Evolutionary conservation across 2,113 vertebrate species (phyloP).

Genomic region (Ptilonorhynchus violaceus): DNA sequence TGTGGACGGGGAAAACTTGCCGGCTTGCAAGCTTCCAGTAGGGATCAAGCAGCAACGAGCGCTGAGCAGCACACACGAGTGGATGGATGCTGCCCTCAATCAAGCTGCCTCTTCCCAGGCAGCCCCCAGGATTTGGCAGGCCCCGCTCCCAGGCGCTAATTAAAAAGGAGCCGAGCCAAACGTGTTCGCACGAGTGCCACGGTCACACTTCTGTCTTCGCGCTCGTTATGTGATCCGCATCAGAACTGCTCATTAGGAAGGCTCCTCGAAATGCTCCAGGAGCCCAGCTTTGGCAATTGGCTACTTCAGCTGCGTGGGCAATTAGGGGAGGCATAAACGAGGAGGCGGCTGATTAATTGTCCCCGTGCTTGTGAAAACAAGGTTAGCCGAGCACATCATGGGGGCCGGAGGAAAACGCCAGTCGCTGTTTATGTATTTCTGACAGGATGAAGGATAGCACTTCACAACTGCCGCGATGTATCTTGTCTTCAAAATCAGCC

Average conservation of each 20-base stretch:
- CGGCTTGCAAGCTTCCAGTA: background rate
- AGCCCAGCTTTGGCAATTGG: background rate
- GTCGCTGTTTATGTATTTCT: background rate
- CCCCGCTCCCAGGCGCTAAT: background rate
- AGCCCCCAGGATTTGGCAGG: background rate
- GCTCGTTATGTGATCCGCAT: background rate
- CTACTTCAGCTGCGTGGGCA: background rate
- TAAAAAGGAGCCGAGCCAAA: background rate
- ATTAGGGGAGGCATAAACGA: background rate
- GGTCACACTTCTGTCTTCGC: background rate
- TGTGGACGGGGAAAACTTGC: rapidly evolving
- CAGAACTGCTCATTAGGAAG: background rate
- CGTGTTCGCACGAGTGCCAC: background rate
- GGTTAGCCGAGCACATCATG: background rate
- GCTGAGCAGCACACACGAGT: background rate
- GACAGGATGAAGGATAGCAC: background rate
- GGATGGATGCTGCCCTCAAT: background rate
- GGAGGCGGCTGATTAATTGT: background rate
- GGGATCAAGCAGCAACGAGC: background rate
- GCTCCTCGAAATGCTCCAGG: background rate
- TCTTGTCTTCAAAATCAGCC: background rate
- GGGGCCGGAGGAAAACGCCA: background rate
- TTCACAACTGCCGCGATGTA: background rate
- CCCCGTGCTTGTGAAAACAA: background rate
- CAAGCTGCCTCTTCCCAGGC: background rate